A percentile compares a stretch with the other conserved stretches of the same genome.
Conservation (phyloP, 2,797 vertebrate species). For the Argentina silus region DNA sequence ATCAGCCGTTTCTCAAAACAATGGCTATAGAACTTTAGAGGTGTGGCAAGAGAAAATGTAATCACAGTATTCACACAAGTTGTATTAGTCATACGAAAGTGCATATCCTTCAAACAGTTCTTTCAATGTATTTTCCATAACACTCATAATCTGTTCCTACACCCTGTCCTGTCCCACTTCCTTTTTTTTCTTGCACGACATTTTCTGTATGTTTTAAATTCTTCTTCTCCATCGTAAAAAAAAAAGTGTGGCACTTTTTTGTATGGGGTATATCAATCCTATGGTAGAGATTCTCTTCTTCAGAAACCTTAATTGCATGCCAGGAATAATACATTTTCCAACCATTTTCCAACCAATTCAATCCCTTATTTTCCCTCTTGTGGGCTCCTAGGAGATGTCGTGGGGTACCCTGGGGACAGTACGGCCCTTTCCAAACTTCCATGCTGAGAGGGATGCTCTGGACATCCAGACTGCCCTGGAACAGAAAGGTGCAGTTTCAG, state of each 20-base stretch:
- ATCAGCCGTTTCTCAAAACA: no score
- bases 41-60: no score
- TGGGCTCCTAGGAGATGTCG: constrained; percentile 59
- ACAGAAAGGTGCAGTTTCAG: constrained; percentile 66
- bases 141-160: no score
- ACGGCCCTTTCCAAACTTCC: constrained; percentile 68
- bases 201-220: neutral
- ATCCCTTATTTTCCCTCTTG: neutral
- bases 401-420: constrained; percentile 77
- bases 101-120: no score
- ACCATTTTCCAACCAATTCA: neutral
- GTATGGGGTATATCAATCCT: no score
- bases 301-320: no score
- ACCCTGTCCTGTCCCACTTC: neutral
- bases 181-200: neutral
- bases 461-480: constrained; percentile 63
- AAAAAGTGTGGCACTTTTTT: neutral
- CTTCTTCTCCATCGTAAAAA: neutral
- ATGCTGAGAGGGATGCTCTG: constrained; percentile 53
- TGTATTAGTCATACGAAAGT: no score
- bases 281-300: no score
- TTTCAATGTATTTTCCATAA: neutral
- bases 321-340: no score
- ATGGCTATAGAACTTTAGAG: no score
- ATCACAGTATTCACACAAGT: no score